Base-by-base conservation (phyloP, 2,113 vertebrate genomes). In the Ameiurus melas region DNA sequence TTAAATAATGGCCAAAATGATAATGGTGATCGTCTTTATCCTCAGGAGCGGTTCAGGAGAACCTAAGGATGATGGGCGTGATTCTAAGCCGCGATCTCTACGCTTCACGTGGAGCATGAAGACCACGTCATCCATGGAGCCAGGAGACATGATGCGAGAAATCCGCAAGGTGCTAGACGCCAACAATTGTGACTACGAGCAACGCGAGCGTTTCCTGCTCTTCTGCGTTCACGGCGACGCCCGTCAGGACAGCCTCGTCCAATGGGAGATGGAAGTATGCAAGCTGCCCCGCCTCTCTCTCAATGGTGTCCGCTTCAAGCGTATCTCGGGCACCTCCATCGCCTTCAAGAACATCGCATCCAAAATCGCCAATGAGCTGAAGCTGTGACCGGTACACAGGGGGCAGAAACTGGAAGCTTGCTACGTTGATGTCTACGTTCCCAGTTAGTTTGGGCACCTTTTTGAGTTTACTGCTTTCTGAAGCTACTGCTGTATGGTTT, bases 201-300 rank as follows among this genome's bases (percentile, higher is more conserved):
- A 97, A 30, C 97, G 97, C 47, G 97, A 97, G 92, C 94, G 96
- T 86, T 97, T 97, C 93, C 91, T 97, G 92, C 96, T 97, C 33
- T 97, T 97, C 95, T 97, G 97, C 19, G 96, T 97, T 58, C 96
- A 97, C 0, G 97, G 97, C 0, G 97, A 97, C 0, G 96, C 96
- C 0, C 94, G 96, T 25, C 96, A 96, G 90, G 97, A 97, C 83
- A 96, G 96, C 94, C 96, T 97, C 0, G 97, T 97, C 89, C 97
- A 97, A 93, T 97, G 97, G 97, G 97, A 97, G 93, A 97, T 97
- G 97, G 97, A 97, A 73, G 97, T 97, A 60, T 97, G 97, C 93
- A 97, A 97, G 92, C 88, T 97, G 91, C 97, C 97, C 0, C 96
- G 97, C 6, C 94, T 97, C 89, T 97, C 97, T 0, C 97, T 97